Base-by-base conservation (phyloP, 1,140 invertebrate genomes). In the Scylla paramamosain region DNA sequence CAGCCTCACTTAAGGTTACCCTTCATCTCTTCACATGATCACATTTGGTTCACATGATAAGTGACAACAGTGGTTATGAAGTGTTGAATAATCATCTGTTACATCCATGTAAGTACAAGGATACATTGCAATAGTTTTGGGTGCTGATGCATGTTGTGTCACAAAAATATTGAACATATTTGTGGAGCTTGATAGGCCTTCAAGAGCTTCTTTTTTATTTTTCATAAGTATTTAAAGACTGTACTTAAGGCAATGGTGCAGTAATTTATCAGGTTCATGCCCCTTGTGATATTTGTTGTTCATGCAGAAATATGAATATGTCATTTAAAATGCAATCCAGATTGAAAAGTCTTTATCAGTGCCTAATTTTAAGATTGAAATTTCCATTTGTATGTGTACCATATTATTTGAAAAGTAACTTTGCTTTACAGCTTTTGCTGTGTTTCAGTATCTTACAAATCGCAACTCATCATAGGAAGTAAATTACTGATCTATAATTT, bases 311-410 rank as follows among this genome's bases (percentile, higher is more conserved):
- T 20, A 29, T 6, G 39, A 20, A 8, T 89, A 46, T 45, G 46
- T 3, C 2, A 29, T 14, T 0, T 46, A 6, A 14, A n/a, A 89
- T 46, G 39, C 39, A 87, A 46, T 10, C 16, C 2, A 20, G n/a
- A 89, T 48, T 46, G 16, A n/a, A n/a, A n/a, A 89, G n/a, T 28
- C 39, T 77, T 92, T 59, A 82, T 45, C 25, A 86, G 92, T 83
- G 84, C 92, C 82, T 83, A 84, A n/a, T 28, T 20, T 52, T 28
- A 93, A 48, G 32, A 93, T 77, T 87, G n/a, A 32, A 93, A 2
- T 52, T 28, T 10, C 45, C 28, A 59, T 25, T 10, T 59, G 89
- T 6, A 48, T 59, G 28, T 48, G 48, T 48, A 25, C 14, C 20
- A 67, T n/a, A 77, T 92, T 77, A 82, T 83, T 92, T 84, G 16